A percentile compares a stretch with the other conserved stretches of the same genome.
Evolutionary conservation across 2,888 invertebrate genomes (phyloP).

Genomic region (Tyria jacobaeae): DNA sequence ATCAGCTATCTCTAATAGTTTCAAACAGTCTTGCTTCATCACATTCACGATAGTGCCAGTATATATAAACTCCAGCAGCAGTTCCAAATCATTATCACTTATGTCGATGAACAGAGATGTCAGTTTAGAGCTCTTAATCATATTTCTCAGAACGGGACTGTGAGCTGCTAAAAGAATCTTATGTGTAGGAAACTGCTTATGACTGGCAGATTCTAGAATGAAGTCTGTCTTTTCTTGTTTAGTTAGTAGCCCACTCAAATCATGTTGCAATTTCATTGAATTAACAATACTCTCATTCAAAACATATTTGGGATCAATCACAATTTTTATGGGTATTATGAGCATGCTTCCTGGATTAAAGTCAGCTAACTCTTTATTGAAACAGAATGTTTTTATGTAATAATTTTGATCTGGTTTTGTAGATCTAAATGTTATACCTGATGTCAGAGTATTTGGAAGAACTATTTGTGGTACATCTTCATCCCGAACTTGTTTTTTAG

Average conservation of each 20-base stretch:
- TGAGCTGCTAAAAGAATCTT: conserved; percentile 71
- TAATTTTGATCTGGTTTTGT: conserved; percentile 59
- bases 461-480: conserved; percentile 39
- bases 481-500: conserved; percentile 25
- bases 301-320: conserved; percentile 53
- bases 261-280: conserved; percentile 67
- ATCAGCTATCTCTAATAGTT: conserved; percentile 64
- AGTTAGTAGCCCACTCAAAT: conserved; percentile 56
- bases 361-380: conserved; percentile 51
- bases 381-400: conserved; percentile 67
- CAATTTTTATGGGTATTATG: conserved; percentile 65
- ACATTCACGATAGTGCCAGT: conserved; percentile 68
- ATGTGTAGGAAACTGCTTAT: conserved; percentile 65
- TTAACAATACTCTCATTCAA: conserved; percentile 59
- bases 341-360: conserved; percentile 51
- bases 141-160: conserved; percentile 64
- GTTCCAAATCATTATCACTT: conserved; percentile 64
- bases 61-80: conserved; percentile 72
- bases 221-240: conserved; percentile 68
- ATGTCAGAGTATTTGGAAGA: conserved; percentile 47
- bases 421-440: conserved; percentile 56
- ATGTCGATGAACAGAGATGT: conserved; percentile 59
- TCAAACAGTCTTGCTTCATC: conserved; percentile 59
- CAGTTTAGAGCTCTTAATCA: conserved; percentile 55
- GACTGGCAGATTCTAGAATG: conserved; percentile 58